phyloP scores from a whole-genome alignment of 1,140 invertebrate species.

The Homarus americanus region DNA sequence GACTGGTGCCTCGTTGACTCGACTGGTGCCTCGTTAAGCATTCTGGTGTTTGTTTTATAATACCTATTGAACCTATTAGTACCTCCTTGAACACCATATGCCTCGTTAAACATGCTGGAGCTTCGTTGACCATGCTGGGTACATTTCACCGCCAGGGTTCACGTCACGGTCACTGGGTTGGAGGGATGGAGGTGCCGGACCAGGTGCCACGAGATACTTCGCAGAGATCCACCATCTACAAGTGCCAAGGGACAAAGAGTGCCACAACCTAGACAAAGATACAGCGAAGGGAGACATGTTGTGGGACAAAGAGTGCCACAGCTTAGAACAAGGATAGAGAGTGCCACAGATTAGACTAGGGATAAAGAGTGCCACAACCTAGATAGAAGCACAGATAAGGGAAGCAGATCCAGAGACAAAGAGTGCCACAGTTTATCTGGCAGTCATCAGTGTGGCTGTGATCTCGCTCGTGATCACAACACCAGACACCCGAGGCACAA shows the following conservation, averaged over 20 bases:
- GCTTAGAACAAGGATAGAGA: too few species aligned
- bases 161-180: background rate
- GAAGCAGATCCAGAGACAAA: too few species aligned
- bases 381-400: too few species aligned
- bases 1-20: background rate
- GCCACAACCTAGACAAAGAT: background rate
- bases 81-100: background rate
- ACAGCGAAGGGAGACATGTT: too few species aligned
- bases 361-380: background rate
- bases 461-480: background rate
- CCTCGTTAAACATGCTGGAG: background rate
- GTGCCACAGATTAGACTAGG: too few species aligned
- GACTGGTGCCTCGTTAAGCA: background rate
- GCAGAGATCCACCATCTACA: background rate
- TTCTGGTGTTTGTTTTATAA: background rate
- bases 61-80: too few species aligned
- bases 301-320: too few species aligned
- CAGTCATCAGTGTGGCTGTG: background rate
- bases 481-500: slow-evolving; percentile 1
- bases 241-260: background rate
- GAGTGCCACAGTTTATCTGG: background rate
- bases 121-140: too few species aligned
- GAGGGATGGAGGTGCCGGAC: too few species aligned
- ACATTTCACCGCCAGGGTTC: background rate
- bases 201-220: background rate